Conservation (phyloP, 2,888 invertebrate species). For the Eupithecia abbreviata region DNA sequence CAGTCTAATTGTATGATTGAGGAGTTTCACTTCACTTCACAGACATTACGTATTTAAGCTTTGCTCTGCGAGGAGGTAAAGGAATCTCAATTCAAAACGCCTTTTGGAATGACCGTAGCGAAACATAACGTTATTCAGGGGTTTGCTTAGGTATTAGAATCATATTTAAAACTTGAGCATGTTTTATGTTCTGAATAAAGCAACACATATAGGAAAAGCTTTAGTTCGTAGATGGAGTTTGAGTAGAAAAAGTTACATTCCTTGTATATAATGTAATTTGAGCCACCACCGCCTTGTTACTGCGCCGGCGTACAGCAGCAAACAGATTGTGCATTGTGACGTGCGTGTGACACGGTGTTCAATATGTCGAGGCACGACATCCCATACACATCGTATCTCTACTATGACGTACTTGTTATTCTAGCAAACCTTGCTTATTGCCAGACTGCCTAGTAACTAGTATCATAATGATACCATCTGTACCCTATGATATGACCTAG, state of each 20-base stretch:
- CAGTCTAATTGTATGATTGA: constrained; percentile 4
- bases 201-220: background rate
- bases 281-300: background rate
- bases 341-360: background rate
- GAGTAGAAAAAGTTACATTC: background rate
- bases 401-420: background rate
- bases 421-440: background rate
- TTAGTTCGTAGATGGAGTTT: background rate
- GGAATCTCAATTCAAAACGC: background rate
- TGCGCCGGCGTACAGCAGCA: background rate
- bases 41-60: background rate
- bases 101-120: background rate
- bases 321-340: background rate
- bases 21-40: background rate
- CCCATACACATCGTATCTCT: background rate
- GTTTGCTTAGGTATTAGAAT: background rate
- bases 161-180: background rate
- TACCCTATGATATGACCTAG: background rate
- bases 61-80: background rate
- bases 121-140: background rate
- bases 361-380: background rate
- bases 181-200: background rate
- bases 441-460: background rate
- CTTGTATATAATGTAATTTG: background rate
- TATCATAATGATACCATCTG: background rate